These are phyloP conservation scores for Uria lomvia DNA, from an alignment of 2,113 vertebrate genomes.

Conservation along the genomic window DNA sequence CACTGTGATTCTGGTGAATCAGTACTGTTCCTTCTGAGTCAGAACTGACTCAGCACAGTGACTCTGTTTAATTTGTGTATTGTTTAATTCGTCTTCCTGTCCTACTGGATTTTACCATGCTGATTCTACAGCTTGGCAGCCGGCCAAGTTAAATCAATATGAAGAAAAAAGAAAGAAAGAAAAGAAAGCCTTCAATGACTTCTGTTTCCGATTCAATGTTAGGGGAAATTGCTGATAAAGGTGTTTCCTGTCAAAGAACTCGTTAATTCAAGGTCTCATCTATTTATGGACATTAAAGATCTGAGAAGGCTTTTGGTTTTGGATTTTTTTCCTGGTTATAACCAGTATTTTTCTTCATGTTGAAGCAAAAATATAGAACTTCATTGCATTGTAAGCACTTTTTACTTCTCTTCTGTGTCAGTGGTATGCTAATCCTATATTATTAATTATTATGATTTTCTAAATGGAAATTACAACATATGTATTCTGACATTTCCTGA, in stretches of 20 bases:
- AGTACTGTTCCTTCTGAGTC: background rate
- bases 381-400: background rate
- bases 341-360: background rate
- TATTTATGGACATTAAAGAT: background rate
- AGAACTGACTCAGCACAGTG: conserved; percentile 21
- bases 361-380: background rate
- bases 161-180: background rate
- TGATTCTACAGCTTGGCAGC: background rate
- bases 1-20: background rate
- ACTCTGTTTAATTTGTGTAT: background rate
- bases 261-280: background rate
- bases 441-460: background rate
- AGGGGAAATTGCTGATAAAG: background rate
- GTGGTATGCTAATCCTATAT: background rate
- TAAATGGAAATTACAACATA: background rate
- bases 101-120: background rate
- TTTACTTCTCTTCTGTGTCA: background rate
- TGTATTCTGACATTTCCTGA: background rate
- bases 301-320: background rate
- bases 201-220: background rate
- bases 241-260: background rate
- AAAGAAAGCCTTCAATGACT: background rate
- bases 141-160: background rate
- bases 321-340: background rate
- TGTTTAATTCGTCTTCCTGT: background rate